Base-by-base conservation (phyloP, 2,888 invertebrate genomes). In the Ochropleura plecta region DNA sequence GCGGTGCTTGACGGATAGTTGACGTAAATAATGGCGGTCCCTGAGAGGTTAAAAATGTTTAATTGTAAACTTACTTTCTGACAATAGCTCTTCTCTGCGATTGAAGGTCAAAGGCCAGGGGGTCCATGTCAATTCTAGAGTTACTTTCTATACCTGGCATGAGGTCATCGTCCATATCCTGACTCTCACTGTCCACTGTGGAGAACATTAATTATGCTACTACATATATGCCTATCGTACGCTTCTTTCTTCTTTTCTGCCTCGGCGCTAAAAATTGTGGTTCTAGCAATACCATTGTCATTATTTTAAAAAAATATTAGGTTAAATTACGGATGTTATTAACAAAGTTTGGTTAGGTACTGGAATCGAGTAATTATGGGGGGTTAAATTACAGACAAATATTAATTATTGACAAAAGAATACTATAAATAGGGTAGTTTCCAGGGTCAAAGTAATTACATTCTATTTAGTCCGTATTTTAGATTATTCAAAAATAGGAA, bases 111-210 rank as follows among this genome's bases (percentile, higher is more conserved):
- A 93, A 90, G 0, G 93, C 89, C 6, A 88, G 8, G 0, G 95
- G 94, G 65, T 94, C 93, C n/a, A 94, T 84, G 0, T 94, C 93
- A 0, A 92, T 86, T n/a, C 86, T 85, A 0, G 95, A 95, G 70
- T 94, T 92, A 84, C 95, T 95, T 55, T 93, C 94, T 46, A 93
- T 70, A 0, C 91, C 94, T 0, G 94, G 93, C 81, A 95, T 89
- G 3, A 94, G 82, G 73, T 95, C 95, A 0, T 95, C 95, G 0
- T 95, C 95, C 0, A 91, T 85, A 0, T 90, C 93, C 0, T 91
- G 93, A 62, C 93, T 94, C 2, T 92, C 90, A n/a, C 81, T 83
- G 42, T 84, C 86, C 5, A 85, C 92, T 91, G 85, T 20, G 85
- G 75, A 74, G 76, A 79, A 20, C 40, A 76, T 40, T 44, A 5